Conservation (phyloP, 1,140 invertebrate genomes). For the Meloidogyne exigua region DNA sequence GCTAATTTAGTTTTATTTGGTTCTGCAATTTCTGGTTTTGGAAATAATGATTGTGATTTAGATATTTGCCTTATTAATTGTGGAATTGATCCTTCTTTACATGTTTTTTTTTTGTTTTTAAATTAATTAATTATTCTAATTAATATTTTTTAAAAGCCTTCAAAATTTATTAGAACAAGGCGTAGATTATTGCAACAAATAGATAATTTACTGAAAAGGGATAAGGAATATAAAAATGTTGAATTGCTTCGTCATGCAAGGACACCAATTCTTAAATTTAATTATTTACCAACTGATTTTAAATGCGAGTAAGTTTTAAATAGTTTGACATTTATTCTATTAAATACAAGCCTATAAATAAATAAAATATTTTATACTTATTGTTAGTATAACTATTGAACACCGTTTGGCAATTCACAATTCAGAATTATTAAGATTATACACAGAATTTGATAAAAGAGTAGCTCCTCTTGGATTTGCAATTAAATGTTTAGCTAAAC, state of each 20-base stretch:
- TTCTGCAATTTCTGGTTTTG: slow-evolving; percentile 21
- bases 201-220: not conserved
- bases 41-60: slow-evolving; percentile 20
- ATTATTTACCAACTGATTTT: not conserved
- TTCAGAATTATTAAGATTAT: slow-evolving; percentile 15
- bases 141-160: not conserved
- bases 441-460: slow-evolving; percentile 14
- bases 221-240: not conserved
- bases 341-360: too few relatives aligned
- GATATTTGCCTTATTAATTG: slow-evolving; percentile 21
- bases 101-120: slow-evolving; percentile 6
- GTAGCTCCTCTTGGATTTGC: slow-evolving; percentile 19
- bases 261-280: slow-evolving; percentile 23
- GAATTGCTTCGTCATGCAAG: slow-evolving; percentile 1
- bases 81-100: slow-evolving; percentile 11
- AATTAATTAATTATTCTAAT: not conserved
- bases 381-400: slow-evolving; percentile 21
- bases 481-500: slow-evolving; percentile 24
- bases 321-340: not conserved
- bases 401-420: slow-evolving; percentile 21
- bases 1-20: slow-evolving; percentile 20
- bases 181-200: slow-evolving; percentile 4
- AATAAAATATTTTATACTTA: too few relatives aligned
- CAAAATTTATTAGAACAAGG: not conserved
- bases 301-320: slow-evolving; percentile 20